Conservation (phyloP, 2,113 vertebrate species). For the Pedetes capensis region DNA sequence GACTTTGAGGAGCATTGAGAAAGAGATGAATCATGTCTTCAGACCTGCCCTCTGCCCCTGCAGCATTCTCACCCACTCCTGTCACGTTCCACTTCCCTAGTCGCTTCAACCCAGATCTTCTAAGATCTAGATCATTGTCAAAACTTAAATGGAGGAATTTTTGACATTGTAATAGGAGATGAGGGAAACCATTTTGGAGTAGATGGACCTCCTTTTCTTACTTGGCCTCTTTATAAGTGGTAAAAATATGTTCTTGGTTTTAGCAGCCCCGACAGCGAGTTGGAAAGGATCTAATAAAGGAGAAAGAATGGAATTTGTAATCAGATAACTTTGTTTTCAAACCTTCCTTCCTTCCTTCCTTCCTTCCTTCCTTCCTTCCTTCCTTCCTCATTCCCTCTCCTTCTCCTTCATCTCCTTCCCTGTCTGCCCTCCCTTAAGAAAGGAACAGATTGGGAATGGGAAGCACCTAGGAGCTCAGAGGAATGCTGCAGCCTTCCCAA, state of each 20-base stretch:
- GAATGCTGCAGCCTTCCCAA: not conserved
- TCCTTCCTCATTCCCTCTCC: not conserved
- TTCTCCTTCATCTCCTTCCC: not conserved
- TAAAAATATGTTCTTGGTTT: not conserved
- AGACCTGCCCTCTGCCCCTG: too few species aligned
- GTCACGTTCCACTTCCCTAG: not conserved
- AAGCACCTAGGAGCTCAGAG: not conserved
- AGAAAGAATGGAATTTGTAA: not conserved
- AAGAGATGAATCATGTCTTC: not conserved
- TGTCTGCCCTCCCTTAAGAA: not conserved
- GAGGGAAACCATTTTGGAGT: not conserved
- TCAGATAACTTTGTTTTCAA: not conserved
- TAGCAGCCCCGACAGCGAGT: not conserved
- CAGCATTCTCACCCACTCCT: not conserved
- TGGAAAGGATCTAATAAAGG: not conserved
- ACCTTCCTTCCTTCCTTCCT: not conserved
- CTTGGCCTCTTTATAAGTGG: not conserved
- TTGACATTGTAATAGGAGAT: not conserved
- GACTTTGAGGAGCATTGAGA: not conserved
- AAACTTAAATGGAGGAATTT: not conserved
- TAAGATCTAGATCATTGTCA: not conserved
- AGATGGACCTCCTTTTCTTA: not conserved
- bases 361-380: fast-evolving
- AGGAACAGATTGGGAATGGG: not conserved
- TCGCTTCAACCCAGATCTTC: not conserved